A percentile compares a stretch with the other conserved stretches of the same genome.
Conservation (phyloP, 2,797 vertebrate species). For the Pagetopsis macropterus region DNA sequence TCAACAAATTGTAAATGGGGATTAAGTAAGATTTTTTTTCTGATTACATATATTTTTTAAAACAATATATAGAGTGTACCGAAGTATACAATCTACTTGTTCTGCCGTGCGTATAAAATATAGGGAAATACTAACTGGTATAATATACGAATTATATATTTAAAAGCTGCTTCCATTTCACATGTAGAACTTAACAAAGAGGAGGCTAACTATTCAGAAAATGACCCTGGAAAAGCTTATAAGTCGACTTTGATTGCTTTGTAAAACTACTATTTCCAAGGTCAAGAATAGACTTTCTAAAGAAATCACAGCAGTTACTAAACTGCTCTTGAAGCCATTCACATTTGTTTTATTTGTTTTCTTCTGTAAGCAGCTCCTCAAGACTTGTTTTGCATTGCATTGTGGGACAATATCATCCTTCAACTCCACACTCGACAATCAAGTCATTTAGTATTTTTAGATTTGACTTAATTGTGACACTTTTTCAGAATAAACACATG, state of each 20-base stretch:
- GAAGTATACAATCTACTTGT: background rate
- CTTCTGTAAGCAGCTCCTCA: constrained; percentile 4
- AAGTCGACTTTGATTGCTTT: background rate
- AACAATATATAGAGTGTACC: background rate
- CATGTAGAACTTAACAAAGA: background rate
- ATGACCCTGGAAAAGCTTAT: background rate
- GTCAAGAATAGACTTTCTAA: too few species aligned
- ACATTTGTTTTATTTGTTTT: background rate
- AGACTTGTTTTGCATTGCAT: constrained; percentile 12
- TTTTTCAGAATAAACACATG: constrained; percentile 17
- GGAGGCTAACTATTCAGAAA: background rate
- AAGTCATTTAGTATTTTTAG: constrained; percentile 12
- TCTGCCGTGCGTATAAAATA: background rate
- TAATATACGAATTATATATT: background rate
- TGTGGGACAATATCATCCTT: constrained; percentile 18
- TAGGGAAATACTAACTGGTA: background rate
- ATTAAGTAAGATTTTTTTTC: too few species aligned
- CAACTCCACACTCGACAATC: constrained; percentile 15
- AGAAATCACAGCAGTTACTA: background rate
- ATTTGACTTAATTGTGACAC: constrained; percentile 6
- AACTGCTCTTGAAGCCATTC: background rate
- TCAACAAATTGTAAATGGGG: too few species aligned
- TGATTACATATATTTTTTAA: too few species aligned
- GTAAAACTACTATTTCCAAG: too few species aligned
- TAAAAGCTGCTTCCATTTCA: background rate